These are phyloP conservation scores for Passer domesticus DNA, from an alignment of 2,113 vertebrate genomes.

Conservation along the genomic window DNA sequence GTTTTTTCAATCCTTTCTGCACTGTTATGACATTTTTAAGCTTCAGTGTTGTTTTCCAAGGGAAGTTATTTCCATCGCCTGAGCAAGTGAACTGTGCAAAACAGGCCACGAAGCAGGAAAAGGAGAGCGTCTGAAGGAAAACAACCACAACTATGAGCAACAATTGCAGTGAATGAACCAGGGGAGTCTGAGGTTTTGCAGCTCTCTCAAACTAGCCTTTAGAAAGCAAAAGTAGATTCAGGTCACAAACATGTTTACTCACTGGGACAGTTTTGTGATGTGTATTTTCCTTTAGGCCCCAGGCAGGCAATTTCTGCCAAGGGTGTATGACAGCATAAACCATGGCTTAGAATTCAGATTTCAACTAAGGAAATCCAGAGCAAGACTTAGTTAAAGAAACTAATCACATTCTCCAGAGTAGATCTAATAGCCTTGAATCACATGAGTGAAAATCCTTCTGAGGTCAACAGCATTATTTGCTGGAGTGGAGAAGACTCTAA, in stretches of 20 bases:
- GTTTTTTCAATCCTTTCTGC: background rate
- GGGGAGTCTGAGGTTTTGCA: conserved; percentile 43
- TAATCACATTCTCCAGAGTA: conserved; percentile 3
- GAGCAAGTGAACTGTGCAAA: conserved; percentile 19
- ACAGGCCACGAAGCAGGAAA: conserved; percentile 27
- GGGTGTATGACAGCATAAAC: background rate
- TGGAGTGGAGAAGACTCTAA: background rate
- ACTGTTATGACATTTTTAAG: background rate
- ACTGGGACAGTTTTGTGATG: background rate
- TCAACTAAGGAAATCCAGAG: background rate
- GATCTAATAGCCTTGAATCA: background rate
- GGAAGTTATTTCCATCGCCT: conserved; percentile 30
- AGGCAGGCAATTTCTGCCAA: background rate
- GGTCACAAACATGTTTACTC: conserved; percentile 61
- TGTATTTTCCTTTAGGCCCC: conserved; percentile 16
- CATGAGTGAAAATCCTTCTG: background rate
- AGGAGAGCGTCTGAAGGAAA: conserved; percentile 1
- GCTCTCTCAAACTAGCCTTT: conserved; percentile 20
- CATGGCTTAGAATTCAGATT: background rate
- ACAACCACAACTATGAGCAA: conserved; percentile 53
- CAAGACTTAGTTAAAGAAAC: background rate
- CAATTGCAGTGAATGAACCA: background rate
- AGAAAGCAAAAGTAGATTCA: conserved; percentile 43
- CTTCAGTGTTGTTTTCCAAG: conserved; percentile 16
- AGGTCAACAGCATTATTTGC: background rate